phyloP scores from a whole-genome alignment of 2,888 invertebrate species.

The Villa cingulata region DNA sequence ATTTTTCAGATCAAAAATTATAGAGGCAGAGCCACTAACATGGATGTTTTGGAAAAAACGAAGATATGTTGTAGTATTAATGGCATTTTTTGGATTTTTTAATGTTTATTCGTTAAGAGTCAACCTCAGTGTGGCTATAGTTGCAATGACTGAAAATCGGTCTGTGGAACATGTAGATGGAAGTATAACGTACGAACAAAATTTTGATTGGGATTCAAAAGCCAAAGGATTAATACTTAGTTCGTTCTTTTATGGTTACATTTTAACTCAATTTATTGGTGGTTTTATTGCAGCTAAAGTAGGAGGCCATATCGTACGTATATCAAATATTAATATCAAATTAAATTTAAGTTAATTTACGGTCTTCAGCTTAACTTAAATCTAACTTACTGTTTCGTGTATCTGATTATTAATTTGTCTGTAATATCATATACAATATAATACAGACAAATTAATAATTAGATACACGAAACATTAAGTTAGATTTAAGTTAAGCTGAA shows the following conservation, averaged over 20 bases:
- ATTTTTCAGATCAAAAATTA: background rate
- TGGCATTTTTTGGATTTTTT: conserved; percentile 76
- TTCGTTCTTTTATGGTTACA: conserved; percentile 83
- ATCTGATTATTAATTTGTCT: too few species aligned
- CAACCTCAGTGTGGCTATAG: conserved; percentile 83
- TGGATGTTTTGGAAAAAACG: conserved; percentile 65
- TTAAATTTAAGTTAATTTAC: too few species aligned
- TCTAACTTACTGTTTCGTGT: too few species aligned
- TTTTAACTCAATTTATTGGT: conserved; percentile 68
- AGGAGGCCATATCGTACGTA: conserved; percentile 60
- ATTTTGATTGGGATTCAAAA: conserved; percentile 68
- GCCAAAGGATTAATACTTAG: conserved; percentile 67
- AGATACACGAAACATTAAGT: too few species aligned
- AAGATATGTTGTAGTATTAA: conserved; percentile 56
- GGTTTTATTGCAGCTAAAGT: conserved; percentile 71
- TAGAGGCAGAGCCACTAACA: conserved; percentile 32
- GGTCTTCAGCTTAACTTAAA: too few species aligned
- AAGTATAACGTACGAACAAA: conserved; percentile 48
- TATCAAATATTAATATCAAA: too few species aligned
- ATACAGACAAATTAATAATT: too few species aligned
- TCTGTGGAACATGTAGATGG: conserved; percentile 48
- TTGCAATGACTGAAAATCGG: conserved; percentile 74
- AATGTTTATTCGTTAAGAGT: conserved; percentile 72
- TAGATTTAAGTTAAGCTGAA: too few species aligned
- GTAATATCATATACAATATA: too few species aligned